These are phyloP conservation scores for Trinectes maculatus DNA, from an alignment of 2,113 vertebrate genomes.

Conservation along the genomic window DNA sequence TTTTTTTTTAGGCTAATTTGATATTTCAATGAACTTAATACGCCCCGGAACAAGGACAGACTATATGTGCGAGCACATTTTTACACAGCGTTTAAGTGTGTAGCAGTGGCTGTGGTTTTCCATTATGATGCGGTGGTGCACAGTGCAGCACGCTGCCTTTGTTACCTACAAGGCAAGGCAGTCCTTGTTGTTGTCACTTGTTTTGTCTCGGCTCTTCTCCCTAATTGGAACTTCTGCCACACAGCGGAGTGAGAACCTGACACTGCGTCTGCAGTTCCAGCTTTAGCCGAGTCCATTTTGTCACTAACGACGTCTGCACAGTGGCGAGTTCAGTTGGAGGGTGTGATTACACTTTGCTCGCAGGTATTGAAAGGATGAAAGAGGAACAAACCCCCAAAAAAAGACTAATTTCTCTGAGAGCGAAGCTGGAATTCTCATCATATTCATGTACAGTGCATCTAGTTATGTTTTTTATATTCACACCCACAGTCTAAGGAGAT, in stretches of 20 bases:
- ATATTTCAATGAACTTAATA: background rate
- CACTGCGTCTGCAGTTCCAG: slow-evolving; percentile 35
- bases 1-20: background rate
- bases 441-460: no score
- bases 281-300: slow-evolving; percentile 48
- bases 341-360: slow-evolving; percentile 40
- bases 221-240: slow-evolving; percentile 67
- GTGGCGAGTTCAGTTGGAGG: slow-evolving; percentile 23
- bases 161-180: slow-evolving; percentile 27
- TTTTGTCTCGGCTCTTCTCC: slow-evolving; percentile 44
- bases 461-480: no score
- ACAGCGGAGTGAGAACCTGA: slow-evolving; percentile 52
- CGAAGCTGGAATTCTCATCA: no score
- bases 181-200: slow-evolving; percentile 53
- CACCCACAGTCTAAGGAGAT: no score
- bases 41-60: background rate
- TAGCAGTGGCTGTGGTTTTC: background rate
- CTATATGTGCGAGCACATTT: background rate
- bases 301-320: slow-evolving; percentile 39
- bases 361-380: slow-evolving; percentile 11
- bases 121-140: background rate
- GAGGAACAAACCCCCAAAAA: background rate
- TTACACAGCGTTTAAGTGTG: background rate
- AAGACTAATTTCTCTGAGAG: no score
- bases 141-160: slow-evolving; percentile 26